phyloP scores from a whole-genome alignment of 1,140 invertebrate species.

The Eufriesea mexicana region DNA sequence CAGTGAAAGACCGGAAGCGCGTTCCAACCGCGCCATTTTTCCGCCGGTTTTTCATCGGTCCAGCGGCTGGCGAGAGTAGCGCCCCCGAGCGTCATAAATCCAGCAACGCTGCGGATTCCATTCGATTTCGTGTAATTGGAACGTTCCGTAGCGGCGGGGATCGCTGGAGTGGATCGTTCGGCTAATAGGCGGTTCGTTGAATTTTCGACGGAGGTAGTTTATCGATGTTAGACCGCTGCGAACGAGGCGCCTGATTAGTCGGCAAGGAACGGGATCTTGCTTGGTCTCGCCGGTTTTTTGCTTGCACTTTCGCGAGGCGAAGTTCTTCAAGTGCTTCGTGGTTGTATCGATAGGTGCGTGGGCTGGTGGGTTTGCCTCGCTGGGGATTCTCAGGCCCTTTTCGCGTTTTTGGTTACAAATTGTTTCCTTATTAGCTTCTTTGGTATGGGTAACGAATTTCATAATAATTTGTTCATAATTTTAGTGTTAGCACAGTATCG shows the following conservation, averaged over 20 bases:
- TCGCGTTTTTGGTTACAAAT: no score
- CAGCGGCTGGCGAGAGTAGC: no score
- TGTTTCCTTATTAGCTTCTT: no score
- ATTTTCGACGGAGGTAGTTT: slow-evolving; percentile 15
- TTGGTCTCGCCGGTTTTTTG: background rate
- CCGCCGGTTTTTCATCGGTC: background rate
- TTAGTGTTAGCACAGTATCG: no score
- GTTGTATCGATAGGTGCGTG: background rate
- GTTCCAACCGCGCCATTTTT: background rate
- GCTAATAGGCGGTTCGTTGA: background rate
- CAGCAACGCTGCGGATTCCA: background rate
- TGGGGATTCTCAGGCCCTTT: no score
- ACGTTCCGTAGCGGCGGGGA: background rate
- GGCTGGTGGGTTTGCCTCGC: background rate
- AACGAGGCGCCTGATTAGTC: background rate
- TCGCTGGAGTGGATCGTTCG: background rate
- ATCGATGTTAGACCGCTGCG: background rate
- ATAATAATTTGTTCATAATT: no score
- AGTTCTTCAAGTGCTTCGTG: background rate
- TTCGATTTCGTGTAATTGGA: background rate
- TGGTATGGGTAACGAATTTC: no score
- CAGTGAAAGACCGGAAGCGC: slow-evolving; percentile 37
- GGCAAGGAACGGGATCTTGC: background rate
- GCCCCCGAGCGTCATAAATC: background rate
- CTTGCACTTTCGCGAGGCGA: background rate